Conservation (phyloP, 23 tunicate genomes). For the Halocynthia roretzi region DNA sequence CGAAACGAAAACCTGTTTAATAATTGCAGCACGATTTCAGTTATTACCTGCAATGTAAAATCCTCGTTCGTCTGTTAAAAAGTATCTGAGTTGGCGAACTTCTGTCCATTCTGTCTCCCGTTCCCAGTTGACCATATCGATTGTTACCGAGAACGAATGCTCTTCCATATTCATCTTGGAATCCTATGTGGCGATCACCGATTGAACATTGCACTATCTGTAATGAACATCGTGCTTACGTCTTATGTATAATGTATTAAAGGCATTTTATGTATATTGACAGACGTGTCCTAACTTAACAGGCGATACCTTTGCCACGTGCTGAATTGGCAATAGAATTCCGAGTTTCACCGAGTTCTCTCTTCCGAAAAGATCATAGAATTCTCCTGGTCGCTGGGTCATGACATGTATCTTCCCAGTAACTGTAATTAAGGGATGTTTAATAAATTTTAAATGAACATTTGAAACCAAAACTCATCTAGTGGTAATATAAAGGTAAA, state of each 20-base stretch:
- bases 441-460: too few species aligned
- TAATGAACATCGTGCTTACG: not conserved
- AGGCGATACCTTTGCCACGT: slow-evolving; percentile 72
- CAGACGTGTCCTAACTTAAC: not conserved
- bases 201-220: slow-evolving; percentile 70
- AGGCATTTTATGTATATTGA: too few species aligned
- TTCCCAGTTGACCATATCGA: slow-evolving; percentile 88
- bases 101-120: slow-evolving; percentile 90
- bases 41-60: slow-evolving; percentile 70
- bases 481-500: too few species aligned
- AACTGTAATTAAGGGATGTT: slow-evolving; percentile 18
- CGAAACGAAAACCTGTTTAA: too few species aligned
- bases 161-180: slow-evolving; percentile 86
- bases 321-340: slow-evolving; percentile 67
- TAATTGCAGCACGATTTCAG: too few species aligned
- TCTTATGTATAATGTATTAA: not conserved
- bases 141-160: slow-evolving; percentile 83
- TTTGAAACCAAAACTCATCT: too few species aligned
- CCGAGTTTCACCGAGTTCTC: slow-evolving; percentile 40
- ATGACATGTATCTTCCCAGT: slow-evolving; percentile 62
- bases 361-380: slow-evolving; percentile 73
- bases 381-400: slow-evolving; percentile 62
- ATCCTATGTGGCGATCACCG: slow-evolving; percentile 91
- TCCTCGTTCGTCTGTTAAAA: slow-evolving; percentile 31
- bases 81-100: slow-evolving; percentile 79